Conservation (phyloP, 2,888 invertebrate species). For the Allophyes oxyacanthae region DNA sequence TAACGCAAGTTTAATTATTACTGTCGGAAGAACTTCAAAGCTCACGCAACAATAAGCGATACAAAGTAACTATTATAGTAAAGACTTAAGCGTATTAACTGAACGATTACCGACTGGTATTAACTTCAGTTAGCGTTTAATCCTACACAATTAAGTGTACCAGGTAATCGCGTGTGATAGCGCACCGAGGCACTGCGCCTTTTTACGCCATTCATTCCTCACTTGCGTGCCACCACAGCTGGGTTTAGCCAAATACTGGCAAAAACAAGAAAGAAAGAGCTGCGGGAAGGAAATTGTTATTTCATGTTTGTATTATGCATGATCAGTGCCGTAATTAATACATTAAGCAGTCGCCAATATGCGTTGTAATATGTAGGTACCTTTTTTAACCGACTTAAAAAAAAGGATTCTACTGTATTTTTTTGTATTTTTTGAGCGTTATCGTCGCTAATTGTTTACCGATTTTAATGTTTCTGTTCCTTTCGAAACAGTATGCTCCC, state of each 20-base stretch:
- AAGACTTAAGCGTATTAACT: slow-evolving; percentile 9
- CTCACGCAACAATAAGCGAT: slow-evolving; percentile 7
- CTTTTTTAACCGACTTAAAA: too few species aligned
- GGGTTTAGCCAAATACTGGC: slow-evolving; percentile 3
- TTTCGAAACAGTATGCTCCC: too few species aligned
- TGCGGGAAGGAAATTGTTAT: slow-evolving; percentile 9
- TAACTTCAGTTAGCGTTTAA: neutral
- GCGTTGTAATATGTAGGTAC: neutral
- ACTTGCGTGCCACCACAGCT: slow-evolving; percentile 5
- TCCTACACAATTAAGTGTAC: slow-evolving; percentile 5
- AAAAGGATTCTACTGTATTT: too few species aligned
- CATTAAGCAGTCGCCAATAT: too few species aligned
- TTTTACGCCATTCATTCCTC: slow-evolving; percentile 18
- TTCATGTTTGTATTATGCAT: too few species aligned
- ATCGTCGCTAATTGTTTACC: too few species aligned
- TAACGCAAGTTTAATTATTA: neutral
- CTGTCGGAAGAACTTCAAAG: slow-evolving; percentile 27
- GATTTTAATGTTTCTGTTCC: too few species aligned
- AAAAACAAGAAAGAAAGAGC: slow-evolving; percentile 23
- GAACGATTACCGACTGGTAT: neutral
- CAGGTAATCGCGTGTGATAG: slow-evolving; percentile 24
- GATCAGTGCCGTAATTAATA: too few species aligned
- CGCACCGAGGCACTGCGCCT: neutral
- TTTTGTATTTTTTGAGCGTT: too few species aligned
- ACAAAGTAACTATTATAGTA: slow-evolving; percentile 14